Percentiles rank a stretch among this genome's conserved stretches.
phyloP scores from a whole-genome alignment of 1,140 invertebrate genomes.

The Nephila pilipes region DNA sequence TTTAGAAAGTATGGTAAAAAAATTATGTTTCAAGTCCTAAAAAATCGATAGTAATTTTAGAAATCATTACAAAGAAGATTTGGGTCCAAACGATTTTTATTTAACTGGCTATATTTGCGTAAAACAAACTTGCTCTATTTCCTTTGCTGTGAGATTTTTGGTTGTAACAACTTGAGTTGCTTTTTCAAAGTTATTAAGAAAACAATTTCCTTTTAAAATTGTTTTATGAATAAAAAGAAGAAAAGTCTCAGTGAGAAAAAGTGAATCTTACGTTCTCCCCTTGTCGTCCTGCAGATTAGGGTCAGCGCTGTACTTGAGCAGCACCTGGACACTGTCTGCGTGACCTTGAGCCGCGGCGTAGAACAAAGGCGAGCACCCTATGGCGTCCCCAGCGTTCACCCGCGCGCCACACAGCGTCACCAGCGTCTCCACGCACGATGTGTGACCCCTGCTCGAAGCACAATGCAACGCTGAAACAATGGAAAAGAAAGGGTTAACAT shows the following conservation, averaged over 20 bases:
- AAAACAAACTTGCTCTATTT: too few relatives aligned
- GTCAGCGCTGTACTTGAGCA: slow-evolving; percentile 92
- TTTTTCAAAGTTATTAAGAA: too few relatives aligned
- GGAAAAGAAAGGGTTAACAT: neutral
- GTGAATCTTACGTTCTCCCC: slow-evolving; percentile 88
- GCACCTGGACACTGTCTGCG: slow-evolving; percentile 93
- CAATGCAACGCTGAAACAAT: slow-evolving; percentile 90
- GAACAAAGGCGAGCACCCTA: slow-evolving; percentile 97
- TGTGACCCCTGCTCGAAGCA: slow-evolving; percentile 96
- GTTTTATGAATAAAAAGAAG: neutral
- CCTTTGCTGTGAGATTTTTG: too few relatives aligned
- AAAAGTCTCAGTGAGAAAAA: neutral
- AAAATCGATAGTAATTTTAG: too few relatives aligned
- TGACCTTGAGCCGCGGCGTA: slow-evolving; percentile 98
- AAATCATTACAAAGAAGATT: too few relatives aligned
- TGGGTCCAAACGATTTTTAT: too few relatives aligned
- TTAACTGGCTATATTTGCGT: too few relatives aligned
- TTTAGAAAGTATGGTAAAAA: too few relatives aligned
- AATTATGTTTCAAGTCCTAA: too few relatives aligned
- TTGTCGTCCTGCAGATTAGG: slow-evolving; percentile 95
- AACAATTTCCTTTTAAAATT: too few relatives aligned
- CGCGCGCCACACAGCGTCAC: slow-evolving; percentile 93
- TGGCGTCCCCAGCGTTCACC: slow-evolving; percentile 90
- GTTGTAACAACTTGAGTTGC: too few relatives aligned
- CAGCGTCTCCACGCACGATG: slow-evolving; percentile 93